Conservation (phyloP, 1,140 invertebrate species). For the Hypothenemus hampei region DNA sequence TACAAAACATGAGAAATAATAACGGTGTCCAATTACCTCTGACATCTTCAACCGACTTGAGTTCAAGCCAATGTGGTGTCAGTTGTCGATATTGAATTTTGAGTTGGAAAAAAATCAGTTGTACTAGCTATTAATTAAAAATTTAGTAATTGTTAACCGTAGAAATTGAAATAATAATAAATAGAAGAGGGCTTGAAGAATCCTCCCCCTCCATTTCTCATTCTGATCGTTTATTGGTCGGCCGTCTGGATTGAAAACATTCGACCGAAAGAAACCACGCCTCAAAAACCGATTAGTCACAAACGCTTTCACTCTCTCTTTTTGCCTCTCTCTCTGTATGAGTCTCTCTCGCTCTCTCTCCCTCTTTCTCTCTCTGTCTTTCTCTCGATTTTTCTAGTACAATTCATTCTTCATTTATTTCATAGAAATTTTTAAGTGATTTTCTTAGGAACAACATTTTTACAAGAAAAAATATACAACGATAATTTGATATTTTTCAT, state of each 20-base stretch:
- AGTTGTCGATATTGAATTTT: conserved; percentile 3
- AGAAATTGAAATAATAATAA: background rate
- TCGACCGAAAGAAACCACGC: background rate
- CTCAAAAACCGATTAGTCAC: too few relatives aligned
- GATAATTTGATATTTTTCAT: too few relatives aligned
- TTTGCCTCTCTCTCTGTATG: too few relatives aligned
- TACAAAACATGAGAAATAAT: conserved; percentile 10
- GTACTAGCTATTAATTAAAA: background rate
- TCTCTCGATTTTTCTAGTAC: too few relatives aligned
- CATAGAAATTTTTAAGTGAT: too few relatives aligned
- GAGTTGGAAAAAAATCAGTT: background rate
- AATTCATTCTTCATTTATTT: too few relatives aligned
- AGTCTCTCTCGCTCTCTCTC: too few relatives aligned
- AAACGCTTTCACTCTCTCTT: too few relatives aligned
- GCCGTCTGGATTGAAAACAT: background rate
- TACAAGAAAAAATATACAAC: too few relatives aligned
- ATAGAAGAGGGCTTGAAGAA: background rate
- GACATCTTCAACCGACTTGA: conserved; percentile 1
- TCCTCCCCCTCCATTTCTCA: background rate
- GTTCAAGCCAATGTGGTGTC: background rate
- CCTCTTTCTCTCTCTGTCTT: too few relatives aligned
- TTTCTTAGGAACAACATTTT: too few relatives aligned
- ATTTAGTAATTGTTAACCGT: background rate
- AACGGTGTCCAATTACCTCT: background rate
- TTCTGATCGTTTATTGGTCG: background rate